phyloP scores from a whole-genome alignment of 2,797 vertebrate species.

The Danio choprae region DNA sequence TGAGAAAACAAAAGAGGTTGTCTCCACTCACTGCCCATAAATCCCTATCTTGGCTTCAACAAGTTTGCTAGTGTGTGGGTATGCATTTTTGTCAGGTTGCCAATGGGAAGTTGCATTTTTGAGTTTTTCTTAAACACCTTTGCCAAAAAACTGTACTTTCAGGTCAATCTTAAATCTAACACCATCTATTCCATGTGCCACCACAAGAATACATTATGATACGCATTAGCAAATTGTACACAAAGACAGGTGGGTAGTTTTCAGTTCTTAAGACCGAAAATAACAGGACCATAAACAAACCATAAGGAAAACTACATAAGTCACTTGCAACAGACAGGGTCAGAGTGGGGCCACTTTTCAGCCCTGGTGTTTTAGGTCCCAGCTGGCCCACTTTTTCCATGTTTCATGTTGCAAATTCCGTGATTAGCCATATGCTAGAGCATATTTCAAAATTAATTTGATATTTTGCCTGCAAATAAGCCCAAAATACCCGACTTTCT shows the following conservation, averaged over 20 bases:
- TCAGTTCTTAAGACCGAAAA: conserved; percentile 22
- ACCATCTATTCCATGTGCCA: not conserved
- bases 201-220: not conserved
- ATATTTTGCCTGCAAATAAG: too few species aligned
- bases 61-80: conserved; percentile 30
- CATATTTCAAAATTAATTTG: too few species aligned
- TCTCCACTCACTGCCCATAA: conserved; percentile 20
- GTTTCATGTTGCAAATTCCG: too few species aligned
- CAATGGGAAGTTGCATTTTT: conserved; percentile 75
- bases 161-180: not conserved
- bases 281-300: not conserved
- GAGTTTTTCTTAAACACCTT: conserved; percentile 71
- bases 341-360: too few species aligned
- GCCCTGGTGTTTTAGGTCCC: too few species aligned
- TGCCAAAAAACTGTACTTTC: conserved; percentile 17
- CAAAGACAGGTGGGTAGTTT: conserved; percentile 12
- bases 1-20: conserved; percentile 29
- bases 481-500: too few species aligned
- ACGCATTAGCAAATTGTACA: not conserved
- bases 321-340: not conserved
- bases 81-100: conserved; percentile 68
- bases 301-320: not conserved
- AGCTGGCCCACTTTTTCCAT: too few species aligned
- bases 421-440: too few species aligned
- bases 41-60: conserved; percentile 29